Percentiles rank a stretch among this genome's conserved stretches.
These are phyloP conservation scores for Ochotona curzoniae DNA, from an alignment of 2,113 vertebrate genomes.

Conservation along the genomic window DNA sequence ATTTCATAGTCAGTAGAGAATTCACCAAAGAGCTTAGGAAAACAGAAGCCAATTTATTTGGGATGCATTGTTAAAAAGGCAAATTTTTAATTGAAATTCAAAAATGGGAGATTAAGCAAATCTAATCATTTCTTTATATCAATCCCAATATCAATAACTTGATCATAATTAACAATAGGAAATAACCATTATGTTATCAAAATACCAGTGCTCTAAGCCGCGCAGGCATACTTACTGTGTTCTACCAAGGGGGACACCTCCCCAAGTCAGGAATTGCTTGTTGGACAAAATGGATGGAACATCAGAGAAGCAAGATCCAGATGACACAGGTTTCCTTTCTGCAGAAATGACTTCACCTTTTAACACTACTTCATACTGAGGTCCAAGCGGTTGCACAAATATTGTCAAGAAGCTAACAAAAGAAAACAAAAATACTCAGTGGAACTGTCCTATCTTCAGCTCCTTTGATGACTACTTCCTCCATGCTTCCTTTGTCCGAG, in stretches of 20 bases:
- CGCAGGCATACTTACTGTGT: constrained; percentile 90
- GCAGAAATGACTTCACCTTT: constrained; percentile 88
- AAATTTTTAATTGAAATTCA: not conserved
- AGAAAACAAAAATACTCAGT: not conserved
- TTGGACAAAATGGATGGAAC: constrained; percentile 95
- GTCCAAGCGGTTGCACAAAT: constrained; percentile 94
- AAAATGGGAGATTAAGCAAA: not conserved
- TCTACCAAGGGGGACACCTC: constrained; percentile 92
- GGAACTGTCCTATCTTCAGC: not conserved
- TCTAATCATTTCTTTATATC: not conserved
- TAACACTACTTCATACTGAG: constrained; percentile 95
- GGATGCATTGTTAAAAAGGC: constrained; percentile 32
- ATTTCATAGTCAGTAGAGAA: constrained; percentile 26
- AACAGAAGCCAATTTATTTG: not conserved
- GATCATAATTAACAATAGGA: not conserved
- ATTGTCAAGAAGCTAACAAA: constrained; percentile 92
- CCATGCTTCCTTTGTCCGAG: not conserved
- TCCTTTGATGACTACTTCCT: not conserved
- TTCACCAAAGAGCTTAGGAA: constrained; percentile 19
- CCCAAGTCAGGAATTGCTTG: constrained; percentile 96
- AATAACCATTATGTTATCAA: not conserved
- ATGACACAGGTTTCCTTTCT: constrained; percentile 70
- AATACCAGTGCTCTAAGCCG: not conserved
- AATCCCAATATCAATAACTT: not conserved
- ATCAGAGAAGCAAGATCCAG: constrained; percentile 75